A percentile compares a stretch with the other conserved stretches of the same genome.
phyloP scores from a whole-genome alignment of 2,113 vertebrate genomes.

The Solea solea region DNA sequence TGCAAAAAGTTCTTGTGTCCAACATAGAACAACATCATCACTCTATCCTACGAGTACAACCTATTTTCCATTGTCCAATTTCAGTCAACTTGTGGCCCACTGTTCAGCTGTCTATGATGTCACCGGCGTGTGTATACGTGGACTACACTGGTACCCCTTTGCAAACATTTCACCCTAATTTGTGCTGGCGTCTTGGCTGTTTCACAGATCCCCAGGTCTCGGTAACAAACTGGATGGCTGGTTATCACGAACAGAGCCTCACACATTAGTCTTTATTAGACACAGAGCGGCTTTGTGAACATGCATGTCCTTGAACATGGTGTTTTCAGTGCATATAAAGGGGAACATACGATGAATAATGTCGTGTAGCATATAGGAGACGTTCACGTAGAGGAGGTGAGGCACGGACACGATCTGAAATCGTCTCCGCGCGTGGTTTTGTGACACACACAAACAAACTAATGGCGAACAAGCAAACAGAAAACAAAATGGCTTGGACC shows the following conservation, averaged over 20 bases:
- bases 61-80: no score
- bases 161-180: constrained; percentile 64
- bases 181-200: constrained; percentile 48
- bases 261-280: constrained; percentile 17
- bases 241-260: constrained; percentile 30
- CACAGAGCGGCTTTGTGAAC: constrained; percentile 33
- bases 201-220: constrained; percentile 55
- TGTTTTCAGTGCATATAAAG: background rate
- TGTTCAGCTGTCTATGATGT: constrained; percentile 41
- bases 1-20: no score
- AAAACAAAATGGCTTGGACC: background rate
- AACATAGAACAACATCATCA: no score
- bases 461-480: background rate
- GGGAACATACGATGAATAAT: background rate
- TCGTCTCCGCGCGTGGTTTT: background rate
- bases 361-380: background rate
- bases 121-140: constrained; percentile 30
- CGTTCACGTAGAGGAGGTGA: background rate
- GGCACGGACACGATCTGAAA: background rate
- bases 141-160: constrained; percentile 47
- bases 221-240: constrained; percentile 33
- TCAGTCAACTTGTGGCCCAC: background rate
- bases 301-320: background rate
- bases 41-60: no score
- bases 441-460: background rate